phyloP scores from a whole-genome alignment of 2,797 vertebrate species.

The Carcharodon carcharias region DNA sequence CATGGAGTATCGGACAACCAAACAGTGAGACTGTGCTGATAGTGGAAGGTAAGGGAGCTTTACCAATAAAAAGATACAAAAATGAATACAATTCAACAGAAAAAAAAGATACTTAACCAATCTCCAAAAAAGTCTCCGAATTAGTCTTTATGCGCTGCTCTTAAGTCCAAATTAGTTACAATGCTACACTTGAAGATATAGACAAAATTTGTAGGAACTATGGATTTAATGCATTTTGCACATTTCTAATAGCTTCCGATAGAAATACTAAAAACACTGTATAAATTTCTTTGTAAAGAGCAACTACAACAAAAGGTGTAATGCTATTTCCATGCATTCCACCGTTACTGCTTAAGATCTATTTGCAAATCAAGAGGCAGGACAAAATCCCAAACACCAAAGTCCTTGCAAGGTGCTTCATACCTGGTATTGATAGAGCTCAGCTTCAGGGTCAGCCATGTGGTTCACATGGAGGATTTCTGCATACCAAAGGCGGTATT shows the following conservation, averaged over 20 bases:
- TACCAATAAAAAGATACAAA: background rate
- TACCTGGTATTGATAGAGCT: background rate
- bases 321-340: background rate
- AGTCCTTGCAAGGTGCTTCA: too few relatives aligned
- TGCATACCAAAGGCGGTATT: background rate
- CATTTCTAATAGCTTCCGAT: background rate
- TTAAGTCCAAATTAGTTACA: slow-evolving; percentile 3
- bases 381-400: too few relatives aligned
- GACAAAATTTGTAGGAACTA: background rate
- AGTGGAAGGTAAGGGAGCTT: background rate
- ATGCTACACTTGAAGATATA: background rate
- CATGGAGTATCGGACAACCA: background rate
- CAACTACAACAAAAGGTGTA: background rate
- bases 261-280: background rate
- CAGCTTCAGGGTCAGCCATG: background rate
- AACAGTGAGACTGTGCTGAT: background rate
- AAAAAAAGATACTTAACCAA: background rate
- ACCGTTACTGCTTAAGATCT: too few relatives aligned
- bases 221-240: background rate
- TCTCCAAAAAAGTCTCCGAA: background rate
- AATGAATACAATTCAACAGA: background rate
- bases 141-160: background rate
- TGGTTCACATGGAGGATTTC: background rate
- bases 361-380: too few relatives aligned
- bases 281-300: background rate